phyloP scores from a whole-genome alignment of 1,140 invertebrate species.

The Drosophila novamexicana region DNA sequence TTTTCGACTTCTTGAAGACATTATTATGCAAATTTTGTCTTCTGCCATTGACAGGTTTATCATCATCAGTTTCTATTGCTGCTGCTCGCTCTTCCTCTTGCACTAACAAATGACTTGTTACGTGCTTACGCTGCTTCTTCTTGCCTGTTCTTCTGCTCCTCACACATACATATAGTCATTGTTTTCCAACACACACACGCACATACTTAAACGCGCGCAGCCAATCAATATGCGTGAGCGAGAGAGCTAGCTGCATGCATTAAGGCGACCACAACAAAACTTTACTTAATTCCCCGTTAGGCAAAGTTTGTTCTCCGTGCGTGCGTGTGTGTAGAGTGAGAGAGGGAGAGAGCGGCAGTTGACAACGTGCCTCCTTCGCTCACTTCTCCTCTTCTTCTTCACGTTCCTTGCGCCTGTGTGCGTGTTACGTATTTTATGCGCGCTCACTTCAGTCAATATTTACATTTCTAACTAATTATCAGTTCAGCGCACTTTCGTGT shows the following conservation, averaged over 20 bases:
- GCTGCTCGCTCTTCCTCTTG: slow-evolving; percentile 25
- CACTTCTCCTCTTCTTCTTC: slow-evolving; percentile 3
- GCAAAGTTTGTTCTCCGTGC: slow-evolving; percentile 1
- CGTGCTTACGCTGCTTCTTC: slow-evolving; percentile 40
- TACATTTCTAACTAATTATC: slow-evolving; percentile 81
- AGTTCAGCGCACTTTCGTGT: slow-evolving; percentile 77
- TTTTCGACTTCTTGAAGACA: slow-evolving; percentile 59
- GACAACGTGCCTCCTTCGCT: slow-evolving; percentile 15
- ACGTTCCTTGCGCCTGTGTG: slow-evolving; percentile 19
- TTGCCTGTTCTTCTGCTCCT: slow-evolving; percentile 22
- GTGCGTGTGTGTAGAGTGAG: not conserved
- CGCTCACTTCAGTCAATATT: slow-evolving; percentile 74
- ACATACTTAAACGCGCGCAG: slow-evolving; percentile 1
- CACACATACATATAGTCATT: slow-evolving; percentile 52
- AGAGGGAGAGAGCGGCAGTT: slow-evolving; percentile 2
- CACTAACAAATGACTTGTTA: slow-evolving; percentile 61
- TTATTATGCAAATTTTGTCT: slow-evolving; percentile 72
- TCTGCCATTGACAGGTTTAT: slow-evolving; percentile 74
- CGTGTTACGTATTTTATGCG: slow-evolving; percentile 45
- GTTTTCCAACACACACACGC: slow-evolving; percentile 13
- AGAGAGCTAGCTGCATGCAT: slow-evolving; percentile 40
- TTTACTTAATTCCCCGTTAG: not conserved
- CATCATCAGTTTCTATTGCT: slow-evolving; percentile 55
- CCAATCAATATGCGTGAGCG: slow-evolving; percentile 19
- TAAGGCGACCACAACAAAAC: slow-evolving; percentile 35